Evolutionary conservation across 2,113 vertebrate genomes (phyloP).

Genomic region (Petroica traversi): DNA sequence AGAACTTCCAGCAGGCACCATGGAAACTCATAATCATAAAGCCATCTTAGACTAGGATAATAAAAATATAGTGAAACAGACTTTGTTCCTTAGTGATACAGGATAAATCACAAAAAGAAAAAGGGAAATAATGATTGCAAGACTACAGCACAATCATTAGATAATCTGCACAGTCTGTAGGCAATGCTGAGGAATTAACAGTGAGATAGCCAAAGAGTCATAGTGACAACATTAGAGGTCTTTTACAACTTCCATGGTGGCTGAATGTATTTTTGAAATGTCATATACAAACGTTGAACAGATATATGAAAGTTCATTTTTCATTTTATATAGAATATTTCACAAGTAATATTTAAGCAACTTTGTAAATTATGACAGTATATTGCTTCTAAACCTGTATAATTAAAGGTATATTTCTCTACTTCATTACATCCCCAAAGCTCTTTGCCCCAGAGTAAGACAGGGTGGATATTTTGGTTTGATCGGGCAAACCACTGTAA

Average conservation of each 20-base stretch:
- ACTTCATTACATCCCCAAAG: background rate
- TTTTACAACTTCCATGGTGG: background rate
- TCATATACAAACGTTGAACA: background rate
- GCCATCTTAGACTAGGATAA: conserved; percentile 55
- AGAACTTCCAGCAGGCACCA: conserved; percentile 33
- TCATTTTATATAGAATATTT: background rate
- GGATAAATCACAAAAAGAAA: conserved; percentile 45
- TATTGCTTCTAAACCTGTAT: background rate
- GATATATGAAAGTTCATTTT: background rate
- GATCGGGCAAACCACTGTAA: background rate
- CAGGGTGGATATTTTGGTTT: background rate
- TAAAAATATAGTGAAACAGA: conserved; percentile 67
- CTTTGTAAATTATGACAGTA: background rate
- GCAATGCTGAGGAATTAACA: conserved; percentile 9
- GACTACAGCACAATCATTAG: background rate
- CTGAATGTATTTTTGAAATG: background rate
- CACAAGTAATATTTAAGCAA: background rate
- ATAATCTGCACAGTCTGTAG: background rate
- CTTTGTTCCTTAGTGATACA: background rate
- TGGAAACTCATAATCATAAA: conserved; percentile 64
- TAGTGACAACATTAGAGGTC: background rate
- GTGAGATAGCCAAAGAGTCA: conserved; percentile 37
- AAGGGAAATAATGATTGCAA: background rate
- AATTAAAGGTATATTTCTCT: background rate
- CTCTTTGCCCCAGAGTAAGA: background rate